Conservation (phyloP, 53 echinoderm and acorn worm genomes). For the Pentamera pediparva region DNA sequence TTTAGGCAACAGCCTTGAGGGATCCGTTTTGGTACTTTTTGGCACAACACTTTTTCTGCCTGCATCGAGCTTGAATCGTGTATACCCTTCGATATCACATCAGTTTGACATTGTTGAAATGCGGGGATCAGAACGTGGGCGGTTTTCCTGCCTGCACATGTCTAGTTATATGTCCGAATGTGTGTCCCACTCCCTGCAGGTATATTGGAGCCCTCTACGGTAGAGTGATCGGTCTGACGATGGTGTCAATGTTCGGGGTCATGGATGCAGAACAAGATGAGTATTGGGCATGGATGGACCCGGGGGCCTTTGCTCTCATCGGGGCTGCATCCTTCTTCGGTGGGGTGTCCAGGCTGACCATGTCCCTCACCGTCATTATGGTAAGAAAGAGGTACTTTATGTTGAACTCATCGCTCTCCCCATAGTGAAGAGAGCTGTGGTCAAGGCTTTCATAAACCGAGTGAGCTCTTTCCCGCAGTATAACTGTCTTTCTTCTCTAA, state of each 20-base stretch:
- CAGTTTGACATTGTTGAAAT: not conserved
- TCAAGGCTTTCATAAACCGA: no score
- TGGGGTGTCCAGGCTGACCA: constrained; percentile 88
- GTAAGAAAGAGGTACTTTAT: no score
- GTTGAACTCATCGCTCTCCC: no score
- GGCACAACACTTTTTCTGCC: no score
- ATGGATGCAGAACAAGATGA: constrained; percentile 51
- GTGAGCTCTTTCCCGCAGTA: no score
- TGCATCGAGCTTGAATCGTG: not conserved
- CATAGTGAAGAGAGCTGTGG: no score
- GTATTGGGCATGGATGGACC: constrained; percentile 99
- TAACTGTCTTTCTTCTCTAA: no score
- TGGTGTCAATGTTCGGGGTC: constrained; percentile 96
- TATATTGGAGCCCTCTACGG: constrained; percentile 93
- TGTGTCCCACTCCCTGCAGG: constrained; percentile 29
- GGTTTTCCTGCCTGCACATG: no score
- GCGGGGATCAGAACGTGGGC: no score
- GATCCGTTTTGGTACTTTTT: no score
- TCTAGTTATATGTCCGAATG: not conserved
- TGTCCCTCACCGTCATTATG: constrained; percentile 99
- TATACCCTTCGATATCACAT: not conserved
- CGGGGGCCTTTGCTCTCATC: constrained; percentile 95
- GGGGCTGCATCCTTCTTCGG: constrained; percentile 98
- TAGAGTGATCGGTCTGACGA: constrained; percentile 67
- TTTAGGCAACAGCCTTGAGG: no score